Conservation (phyloP, 2,113 vertebrate species). For the Serilophus lunatus region DNA sequence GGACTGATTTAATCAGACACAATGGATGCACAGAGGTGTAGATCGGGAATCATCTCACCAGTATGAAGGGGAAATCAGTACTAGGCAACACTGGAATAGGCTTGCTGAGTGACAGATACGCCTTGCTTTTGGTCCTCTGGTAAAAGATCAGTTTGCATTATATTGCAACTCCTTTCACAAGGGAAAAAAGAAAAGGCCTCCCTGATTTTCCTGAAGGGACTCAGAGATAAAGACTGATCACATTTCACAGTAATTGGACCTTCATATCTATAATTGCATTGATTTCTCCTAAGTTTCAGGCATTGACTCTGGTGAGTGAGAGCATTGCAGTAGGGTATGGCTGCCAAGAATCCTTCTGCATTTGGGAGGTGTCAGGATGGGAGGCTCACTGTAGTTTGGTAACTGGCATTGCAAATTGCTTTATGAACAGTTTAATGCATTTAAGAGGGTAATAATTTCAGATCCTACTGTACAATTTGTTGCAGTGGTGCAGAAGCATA, state of each 20-base stretch:
- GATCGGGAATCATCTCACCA: not conserved
- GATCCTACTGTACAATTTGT: conserved; percentile 20
- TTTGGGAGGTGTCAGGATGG: conserved; percentile 35
- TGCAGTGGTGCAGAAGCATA: conserved; percentile 46
- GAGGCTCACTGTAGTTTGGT: conserved; percentile 25
- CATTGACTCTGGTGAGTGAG: not conserved
- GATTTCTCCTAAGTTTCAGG: conserved; percentile 61
- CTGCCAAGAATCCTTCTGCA: conserved; percentile 54
- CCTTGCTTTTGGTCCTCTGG: not conserved
- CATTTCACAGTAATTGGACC: conserved; percentile 47
- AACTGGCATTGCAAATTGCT: conserved; percentile 56
- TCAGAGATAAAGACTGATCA: conserved; percentile 50
- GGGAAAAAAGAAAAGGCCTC: not conserved
- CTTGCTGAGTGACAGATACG: not conserved
- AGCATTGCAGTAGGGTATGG: not conserved
- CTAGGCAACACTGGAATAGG: not conserved
- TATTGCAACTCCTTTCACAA: not conserved
- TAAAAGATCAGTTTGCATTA: not conserved
- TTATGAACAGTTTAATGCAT: conserved; percentile 63
- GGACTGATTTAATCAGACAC: not conserved
- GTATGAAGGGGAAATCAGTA: not conserved
- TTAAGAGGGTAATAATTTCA: conserved; percentile 63
- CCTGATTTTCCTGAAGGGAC: conserved; percentile 43
- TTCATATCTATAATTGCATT: conserved; percentile 64
- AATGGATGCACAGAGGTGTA: not conserved